phyloP scores from a whole-genome alignment of 2,797 vertebrate species.

The Coendou prehensilis region DNA sequence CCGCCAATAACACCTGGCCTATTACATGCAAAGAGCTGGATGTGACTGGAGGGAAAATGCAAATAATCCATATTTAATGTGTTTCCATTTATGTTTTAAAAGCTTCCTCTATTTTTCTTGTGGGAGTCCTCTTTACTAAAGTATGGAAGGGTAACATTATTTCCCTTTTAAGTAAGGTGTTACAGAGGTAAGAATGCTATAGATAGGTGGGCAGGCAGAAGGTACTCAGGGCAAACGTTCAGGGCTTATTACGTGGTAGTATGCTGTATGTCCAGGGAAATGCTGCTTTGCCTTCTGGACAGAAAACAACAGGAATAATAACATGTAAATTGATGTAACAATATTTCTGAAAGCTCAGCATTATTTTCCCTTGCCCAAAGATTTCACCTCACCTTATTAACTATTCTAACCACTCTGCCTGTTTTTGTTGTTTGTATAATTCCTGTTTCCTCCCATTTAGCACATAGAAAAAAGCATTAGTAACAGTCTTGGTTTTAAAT shows the following conservation, averaged over 20 bases:
- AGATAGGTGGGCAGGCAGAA: slow-evolving; percentile 30
- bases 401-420: slow-evolving; percentile 84
- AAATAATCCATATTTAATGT: slow-evolving; percentile 32
- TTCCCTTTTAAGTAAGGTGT: slow-evolving; percentile 29
- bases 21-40: not conserved
- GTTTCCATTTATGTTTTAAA: not conserved
- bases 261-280: slow-evolving; percentile 16
- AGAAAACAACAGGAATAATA: slow-evolving; percentile 58
- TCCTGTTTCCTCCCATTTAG: slow-evolving; percentile 90
- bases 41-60: not conserved
- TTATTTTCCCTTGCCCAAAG: slow-evolving; percentile 74
- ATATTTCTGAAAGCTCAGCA: slow-evolving; percentile 79
- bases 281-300: slow-evolving; percentile 47
- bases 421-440: slow-evolving; percentile 87
- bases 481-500: slow-evolving; percentile 89
- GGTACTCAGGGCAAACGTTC: not conserved
- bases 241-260: slow-evolving; percentile 57
- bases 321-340: slow-evolving; percentile 13
- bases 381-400: slow-evolving; percentile 85
- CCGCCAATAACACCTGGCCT: slow-evolving; percentile 39
- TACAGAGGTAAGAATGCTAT: slow-evolving; percentile 24
- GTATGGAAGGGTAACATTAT: not conserved
- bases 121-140: not conserved
- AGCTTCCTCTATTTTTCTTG: not conserved
- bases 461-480: slow-evolving; percentile 88